A percentile compares a stretch with the other conserved stretches of the same genome.
Evolutionary conservation across 2,888 invertebrate genomes (phyloP).

Genomic region (Acronicta psi): DNA sequence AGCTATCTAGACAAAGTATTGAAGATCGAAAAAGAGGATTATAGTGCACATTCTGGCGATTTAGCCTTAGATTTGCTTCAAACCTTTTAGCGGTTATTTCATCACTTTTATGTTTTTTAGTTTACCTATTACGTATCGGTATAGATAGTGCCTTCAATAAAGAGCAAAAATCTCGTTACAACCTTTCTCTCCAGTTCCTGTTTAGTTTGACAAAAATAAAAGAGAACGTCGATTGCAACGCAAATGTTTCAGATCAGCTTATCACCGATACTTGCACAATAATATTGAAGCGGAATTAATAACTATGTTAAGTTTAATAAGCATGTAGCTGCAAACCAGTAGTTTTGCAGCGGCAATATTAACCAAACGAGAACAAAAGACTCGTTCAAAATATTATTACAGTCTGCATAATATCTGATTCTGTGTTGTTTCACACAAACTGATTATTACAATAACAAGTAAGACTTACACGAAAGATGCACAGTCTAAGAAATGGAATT

Average conservation of each 20-base stretch:
- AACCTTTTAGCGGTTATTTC: too few species aligned
- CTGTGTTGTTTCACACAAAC: background rate
- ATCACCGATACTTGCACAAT: background rate
- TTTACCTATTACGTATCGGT: too few species aligned
- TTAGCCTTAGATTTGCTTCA: too few species aligned
- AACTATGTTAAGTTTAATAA: too few species aligned
- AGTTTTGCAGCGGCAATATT: background rate
- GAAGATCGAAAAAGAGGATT: too few species aligned
- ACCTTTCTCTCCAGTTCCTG: too few species aligned
- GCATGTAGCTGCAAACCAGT: too few species aligned
- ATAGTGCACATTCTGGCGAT: too few species aligned
- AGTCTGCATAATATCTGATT: conserved; percentile 13
- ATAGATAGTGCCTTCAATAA: too few species aligned
- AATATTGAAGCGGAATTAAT: background rate
- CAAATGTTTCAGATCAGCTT: conserved; percentile 1
- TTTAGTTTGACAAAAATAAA: background rate
- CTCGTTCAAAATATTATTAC: background rate
- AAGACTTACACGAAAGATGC: conserved; percentile 17
- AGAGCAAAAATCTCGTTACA: too few species aligned
- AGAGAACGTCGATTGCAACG: background rate
- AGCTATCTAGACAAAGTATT: too few species aligned
- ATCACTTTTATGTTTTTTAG: too few species aligned
- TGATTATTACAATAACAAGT: conserved; percentile 26
- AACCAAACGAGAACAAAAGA: background rate
- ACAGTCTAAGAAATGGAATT: conserved; percentile 35